Evolutionary conservation across 2,888 invertebrate species (phyloP), one percentile per base, ranked within the genome.

Genomic region (Salticus scenicus): DNA sequence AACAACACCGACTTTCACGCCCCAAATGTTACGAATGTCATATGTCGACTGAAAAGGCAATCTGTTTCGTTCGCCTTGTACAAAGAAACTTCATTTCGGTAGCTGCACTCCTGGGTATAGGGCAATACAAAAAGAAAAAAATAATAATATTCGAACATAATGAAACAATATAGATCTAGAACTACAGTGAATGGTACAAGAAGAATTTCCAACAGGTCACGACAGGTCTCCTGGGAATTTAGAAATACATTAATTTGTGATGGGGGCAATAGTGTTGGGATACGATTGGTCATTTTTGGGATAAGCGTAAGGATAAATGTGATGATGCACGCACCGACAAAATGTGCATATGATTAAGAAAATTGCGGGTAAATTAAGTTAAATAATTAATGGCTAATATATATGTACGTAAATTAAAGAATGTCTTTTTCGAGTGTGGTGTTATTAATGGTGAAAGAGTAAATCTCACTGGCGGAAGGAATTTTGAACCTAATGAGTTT

Each of bases 1-100:
- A 75, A 82, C 63, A 75, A 70, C 81, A 75, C 70, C 42, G 37
- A 82, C 81, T 75, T 82, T 75, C 81, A 82, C 81, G 81, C 81
- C 81, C 81, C 81, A 41, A 41, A 31, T 71, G 51, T 74, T 70
- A 51, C 74, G 75, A 70, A 41, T 75, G 81, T 82, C 81, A 82
- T 82, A 74, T 82, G 81, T 82, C 75, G 81, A 57, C 70, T 17
- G 69, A 42, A 70, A 64, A 75, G 63, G 75, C 75, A 80, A 80
- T 80, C 80, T 51, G 51, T 80, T 76, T 47, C 70, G 14, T 30
- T n/a, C 31, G 33, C 33, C 72, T 20, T n/a, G 12, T 31, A 37
- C 42, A 57, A 33, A 30, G 77, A 37, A 41, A 70, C 31, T 10
- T 17, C 57, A 1, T 0, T 24, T 4, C 24, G 47, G 47, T 47